phyloP scores from a whole-genome alignment of 2,888 invertebrate species.

The Amiota minor region DNA sequence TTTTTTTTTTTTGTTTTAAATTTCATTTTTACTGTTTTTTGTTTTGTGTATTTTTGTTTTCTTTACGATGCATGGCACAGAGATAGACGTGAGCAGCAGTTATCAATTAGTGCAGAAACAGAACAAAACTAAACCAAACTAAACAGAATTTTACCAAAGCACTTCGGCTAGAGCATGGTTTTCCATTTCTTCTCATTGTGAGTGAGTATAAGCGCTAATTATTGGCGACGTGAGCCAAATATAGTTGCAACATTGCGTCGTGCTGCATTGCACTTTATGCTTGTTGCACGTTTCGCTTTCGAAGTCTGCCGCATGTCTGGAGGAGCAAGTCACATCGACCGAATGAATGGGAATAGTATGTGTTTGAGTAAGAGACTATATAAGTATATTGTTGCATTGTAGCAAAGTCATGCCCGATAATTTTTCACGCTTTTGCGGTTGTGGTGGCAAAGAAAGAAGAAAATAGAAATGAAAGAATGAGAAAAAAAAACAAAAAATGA shows the following conservation, averaged over 20 bases:
- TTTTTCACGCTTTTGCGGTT: constrained; percentile 64
- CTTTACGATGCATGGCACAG: background rate
- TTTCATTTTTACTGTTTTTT: background rate
- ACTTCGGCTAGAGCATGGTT: constrained; percentile 29
- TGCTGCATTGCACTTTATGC: constrained; percentile 49
- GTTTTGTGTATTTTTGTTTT: background rate
- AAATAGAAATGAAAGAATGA: constrained; percentile 14
- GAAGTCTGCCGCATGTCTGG: constrained; percentile 8
- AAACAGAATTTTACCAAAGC: constrained; percentile 1
- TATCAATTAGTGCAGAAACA: constrained; percentile 61
- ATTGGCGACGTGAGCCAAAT: constrained; percentile 51
- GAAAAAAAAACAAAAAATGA: constrained; percentile 14
- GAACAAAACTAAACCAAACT: too few relatives aligned
- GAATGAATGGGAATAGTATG: background rate
- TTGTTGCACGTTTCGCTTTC: constrained; percentile 8
- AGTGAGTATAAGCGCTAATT: constrained; percentile 1
- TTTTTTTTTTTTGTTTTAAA: constrained; percentile 1
- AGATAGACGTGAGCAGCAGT: constrained; percentile 38
- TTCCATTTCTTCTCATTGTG: constrained; percentile 11
- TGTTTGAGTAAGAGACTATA: background rate
- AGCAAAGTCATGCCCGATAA: constrained; percentile 63
- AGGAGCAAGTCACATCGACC: background rate
- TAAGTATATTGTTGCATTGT: constrained; percentile 5
- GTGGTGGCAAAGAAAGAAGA: background rate
- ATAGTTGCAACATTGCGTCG: constrained; percentile 48